Conservation (phyloP, 2,797 vertebrate species). For the Mergus octosetaceus region DNA sequence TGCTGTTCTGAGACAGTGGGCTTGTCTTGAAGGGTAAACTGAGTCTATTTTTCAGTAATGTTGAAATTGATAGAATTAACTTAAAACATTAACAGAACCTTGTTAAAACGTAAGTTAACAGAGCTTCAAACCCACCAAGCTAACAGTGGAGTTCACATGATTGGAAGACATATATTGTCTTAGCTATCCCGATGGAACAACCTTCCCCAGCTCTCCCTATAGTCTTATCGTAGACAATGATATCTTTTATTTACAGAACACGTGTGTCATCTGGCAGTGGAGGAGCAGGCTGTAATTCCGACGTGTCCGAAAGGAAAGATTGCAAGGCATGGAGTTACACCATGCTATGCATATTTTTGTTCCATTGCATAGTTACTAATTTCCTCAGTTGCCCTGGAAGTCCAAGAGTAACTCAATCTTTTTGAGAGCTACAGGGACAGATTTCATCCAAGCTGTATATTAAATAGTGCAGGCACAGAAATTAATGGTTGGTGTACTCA, state of each 20-base stretch:
- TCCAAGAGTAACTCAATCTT: conserved; percentile 22
- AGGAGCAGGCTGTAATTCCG: neutral
- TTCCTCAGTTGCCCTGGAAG: conserved; percentile 13
- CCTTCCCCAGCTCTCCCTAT: neutral
- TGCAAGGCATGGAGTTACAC: neutral
- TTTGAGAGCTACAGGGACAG: neutral
- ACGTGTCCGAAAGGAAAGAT: neutral
- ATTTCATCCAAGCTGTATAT: conserved; percentile 15
- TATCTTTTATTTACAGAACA: conserved; percentile 27
- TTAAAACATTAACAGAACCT: neutral
- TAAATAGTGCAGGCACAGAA: conserved; percentile 24
- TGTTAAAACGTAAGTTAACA: neutral
- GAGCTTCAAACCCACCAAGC: neutral
- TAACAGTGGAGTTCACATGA: neutral
- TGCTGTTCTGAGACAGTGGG: neutral
- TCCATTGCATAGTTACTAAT: neutral
- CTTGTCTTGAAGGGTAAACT: neutral
- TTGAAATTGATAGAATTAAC: neutral
- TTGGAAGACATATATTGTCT: neutral
- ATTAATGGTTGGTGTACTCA: neutral
- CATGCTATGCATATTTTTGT: neutral
- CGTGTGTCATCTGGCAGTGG: neutral
- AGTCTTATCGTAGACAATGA: neutral
- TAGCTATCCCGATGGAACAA: neutral
- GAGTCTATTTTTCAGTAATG: neutral